Base-by-base conservation (phyloP, 2,113 vertebrate genomes). In the Agapornis roseicollis region DNA sequence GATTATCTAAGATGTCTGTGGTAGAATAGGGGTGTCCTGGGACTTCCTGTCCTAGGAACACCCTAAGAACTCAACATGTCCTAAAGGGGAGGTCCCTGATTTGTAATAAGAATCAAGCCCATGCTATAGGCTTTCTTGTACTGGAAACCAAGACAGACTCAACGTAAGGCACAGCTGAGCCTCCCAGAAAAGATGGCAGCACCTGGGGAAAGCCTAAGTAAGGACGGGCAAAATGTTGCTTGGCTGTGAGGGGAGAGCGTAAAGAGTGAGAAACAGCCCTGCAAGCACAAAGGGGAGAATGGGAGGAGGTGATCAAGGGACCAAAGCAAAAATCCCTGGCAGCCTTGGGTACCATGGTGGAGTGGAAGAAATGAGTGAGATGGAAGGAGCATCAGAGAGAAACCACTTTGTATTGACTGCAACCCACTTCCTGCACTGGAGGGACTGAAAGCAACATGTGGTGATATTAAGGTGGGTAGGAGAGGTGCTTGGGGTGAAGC, bases 101-200 rank as follows among this genome's bases (percentile, higher is more conserved):
- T 50, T 56, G 13, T 42, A 60, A 4, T 17, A 64, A 55, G 31
- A 55, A 10, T 13, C 33, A 64, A 64, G 8, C 5, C 39, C 42
- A 1, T 10, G 15, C 6, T 56, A 9, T 18, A 39, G 61, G 13
- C 25, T 79, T 85, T 88, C 19, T 56, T 85, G 20, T 39, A 20
- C 6, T 41, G 29, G 33, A 83, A 91, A 58, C 4, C 3, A 29
- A 56, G 50, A 44, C 1, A 4, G 22, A 61, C 6, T 8, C 2
- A 23, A 24, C 1, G 1, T 9, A 37, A 39, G 33, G 31, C 46
- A 63, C 2, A 0, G 7, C 8, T 1, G 1, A 58, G 22, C 8
- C 22, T 11, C 29, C 3, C 44, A 49, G 12, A 13, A 5, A 44
- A 1, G 1, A 22, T 0, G 0, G 19, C 4, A 5, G 31, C 3